Evolutionary conservation across 1,140 invertebrate genomes (phyloP).

Genomic region (Gryllus bimaculatus): DNA sequence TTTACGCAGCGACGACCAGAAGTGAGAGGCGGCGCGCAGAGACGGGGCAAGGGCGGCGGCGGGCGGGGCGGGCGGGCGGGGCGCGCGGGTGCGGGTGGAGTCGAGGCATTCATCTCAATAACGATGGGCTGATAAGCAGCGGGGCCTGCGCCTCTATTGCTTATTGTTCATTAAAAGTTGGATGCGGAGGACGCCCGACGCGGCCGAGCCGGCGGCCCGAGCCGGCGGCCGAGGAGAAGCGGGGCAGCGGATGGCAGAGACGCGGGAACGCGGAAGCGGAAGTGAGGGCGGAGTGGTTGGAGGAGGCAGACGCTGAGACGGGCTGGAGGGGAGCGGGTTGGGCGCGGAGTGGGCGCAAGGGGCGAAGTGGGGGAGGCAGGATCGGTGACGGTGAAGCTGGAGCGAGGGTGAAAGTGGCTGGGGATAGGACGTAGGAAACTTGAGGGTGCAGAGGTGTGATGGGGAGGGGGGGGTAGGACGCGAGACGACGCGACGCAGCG

Average conservation of each 20-base stretch:
- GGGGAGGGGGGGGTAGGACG: too few relatives aligned
- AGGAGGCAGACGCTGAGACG: neutral
- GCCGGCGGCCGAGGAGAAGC: too few relatives aligned
- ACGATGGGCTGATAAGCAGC: neutral
- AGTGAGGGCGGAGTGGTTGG: too few relatives aligned
- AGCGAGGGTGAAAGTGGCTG: too few relatives aligned
- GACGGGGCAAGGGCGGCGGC: neutral
- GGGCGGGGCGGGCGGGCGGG: too few relatives aligned
- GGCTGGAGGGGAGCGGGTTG: too few relatives aligned
- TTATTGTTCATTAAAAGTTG: slow-evolving; percentile 2
- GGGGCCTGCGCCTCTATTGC: neutral
- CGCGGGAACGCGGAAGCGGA: neutral
- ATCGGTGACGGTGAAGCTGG: too few relatives aligned
- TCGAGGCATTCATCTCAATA: neutral
- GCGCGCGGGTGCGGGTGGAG: neutral
- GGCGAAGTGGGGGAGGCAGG: too few relatives aligned
- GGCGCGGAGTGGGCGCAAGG: too few relatives aligned
- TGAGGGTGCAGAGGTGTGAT: too few relatives aligned
- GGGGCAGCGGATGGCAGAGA: neutral
- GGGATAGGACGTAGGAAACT: too few relatives aligned
- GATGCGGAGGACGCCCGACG: neutral
- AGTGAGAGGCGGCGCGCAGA: neutral
- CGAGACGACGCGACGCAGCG: too few relatives aligned
- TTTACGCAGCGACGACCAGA: neutral
- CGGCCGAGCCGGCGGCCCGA: neutral